Evolutionary conservation across 1,140 invertebrate species (phyloP).

Genomic region (Dysdera silvatica): DNA sequence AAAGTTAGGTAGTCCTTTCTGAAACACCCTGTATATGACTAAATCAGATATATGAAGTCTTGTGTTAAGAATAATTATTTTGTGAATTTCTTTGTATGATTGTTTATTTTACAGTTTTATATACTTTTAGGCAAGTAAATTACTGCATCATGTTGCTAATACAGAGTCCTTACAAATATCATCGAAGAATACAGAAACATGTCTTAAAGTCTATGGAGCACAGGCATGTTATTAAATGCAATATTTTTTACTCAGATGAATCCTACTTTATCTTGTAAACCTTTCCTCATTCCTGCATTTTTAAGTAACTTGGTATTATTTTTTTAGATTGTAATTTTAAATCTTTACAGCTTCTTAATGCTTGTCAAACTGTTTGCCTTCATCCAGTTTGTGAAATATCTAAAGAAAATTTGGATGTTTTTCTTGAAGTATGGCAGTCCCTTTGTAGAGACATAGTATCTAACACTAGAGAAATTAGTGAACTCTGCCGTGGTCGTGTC

Average conservation of each 20-base stretch:
- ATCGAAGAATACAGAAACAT: conserved; percentile 88
- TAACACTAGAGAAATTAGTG: conserved; percentile 24
- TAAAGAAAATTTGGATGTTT: conserved; percentile 94
- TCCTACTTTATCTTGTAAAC: not conserved
- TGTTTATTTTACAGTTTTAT: not conserved
- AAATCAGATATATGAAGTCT: not conserved
- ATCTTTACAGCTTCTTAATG: conserved; percentile 64
- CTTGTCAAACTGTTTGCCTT: conserved; percentile 80
- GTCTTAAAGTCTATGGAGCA: conserved; percentile 56
- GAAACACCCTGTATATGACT: too few species aligned
- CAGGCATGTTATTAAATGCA: conserved; percentile 9
- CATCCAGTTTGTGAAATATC: conserved; percentile 92
- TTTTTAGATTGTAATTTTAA: not conserved
- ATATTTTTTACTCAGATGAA: not conserved
- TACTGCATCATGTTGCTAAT: conserved; percentile 87
- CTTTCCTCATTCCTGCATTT: not conserved
- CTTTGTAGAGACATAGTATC: conserved; percentile 67
- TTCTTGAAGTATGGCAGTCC: conserved; percentile 94
- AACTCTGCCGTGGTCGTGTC: conserved; percentile 18
- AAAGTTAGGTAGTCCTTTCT: too few species aligned
- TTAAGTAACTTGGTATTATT: not conserved
- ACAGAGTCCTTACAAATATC: conserved; percentile 90
- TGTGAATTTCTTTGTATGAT: not conserved
- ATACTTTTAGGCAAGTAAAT: conserved; percentile 74
- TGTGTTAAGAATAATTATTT: not conserved